Base-by-base conservation (phyloP, 2,113 vertebrate genomes). In the Saccopteryx bilineata region DNA sequence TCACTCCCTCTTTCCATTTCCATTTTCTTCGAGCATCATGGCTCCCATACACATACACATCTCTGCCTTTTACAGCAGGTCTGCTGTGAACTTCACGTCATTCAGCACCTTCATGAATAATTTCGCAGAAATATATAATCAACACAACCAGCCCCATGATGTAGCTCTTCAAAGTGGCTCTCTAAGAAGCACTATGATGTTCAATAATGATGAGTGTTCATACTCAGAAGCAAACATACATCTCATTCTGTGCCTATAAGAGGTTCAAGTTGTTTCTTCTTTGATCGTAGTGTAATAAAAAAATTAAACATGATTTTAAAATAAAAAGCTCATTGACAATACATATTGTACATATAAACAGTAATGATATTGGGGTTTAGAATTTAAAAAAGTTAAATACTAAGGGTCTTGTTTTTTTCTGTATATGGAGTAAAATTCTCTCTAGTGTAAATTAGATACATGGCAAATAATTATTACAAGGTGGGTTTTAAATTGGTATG, bases 91-190 rank as follows among this genome's bases (percentile, higher is more conserved):
- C 65, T 50, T 84, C 65, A 92, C 75, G 56, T 60, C 39, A 79
- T 88, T 82, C 69, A 26, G 56, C 17, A 58, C 39, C 23, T 63
- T 96, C 91, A 74, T 95, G 83, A 95, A 81, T 92, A 78, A 93
- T 92, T 96, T 91, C 96, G 90, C 71, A 83, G 71, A 93, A 58
- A 71, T 68, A 52, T 54, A 56, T 58, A 93, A 39, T 83, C 74
- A 81, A 28, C 87, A 54, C 24, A 63, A 18, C 74, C 63, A 17
- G 12, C 9, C 66, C 74, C 26, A 46, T 76, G 79, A 66, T 60
- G 56, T 11, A 68, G 54, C 46, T 93, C n/a, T 91, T 85, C 65
- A 82, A 33, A 89, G 60, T 76, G 68, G 10, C 48, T 94, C 54
- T 87, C 46, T 15, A 60, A 65, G 74, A 76, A 46, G 50, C 39